Base-by-base conservation (phyloP, 1,140 invertebrate species). In the Oncopeltus fasciatus region DNA sequence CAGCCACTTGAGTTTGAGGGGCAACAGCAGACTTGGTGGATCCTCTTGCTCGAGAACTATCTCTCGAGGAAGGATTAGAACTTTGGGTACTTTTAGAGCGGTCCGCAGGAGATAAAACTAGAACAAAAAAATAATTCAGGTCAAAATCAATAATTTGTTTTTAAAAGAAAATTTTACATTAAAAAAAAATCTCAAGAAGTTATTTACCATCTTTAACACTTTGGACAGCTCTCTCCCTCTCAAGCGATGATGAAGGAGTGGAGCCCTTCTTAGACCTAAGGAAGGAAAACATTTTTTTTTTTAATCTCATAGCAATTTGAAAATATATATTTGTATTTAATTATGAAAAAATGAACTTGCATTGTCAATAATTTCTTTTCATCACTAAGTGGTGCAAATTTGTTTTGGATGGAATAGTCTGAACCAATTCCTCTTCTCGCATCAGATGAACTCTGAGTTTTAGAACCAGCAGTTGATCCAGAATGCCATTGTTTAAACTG, bases 11-110 rank as follows among this genome's bases (percentile, higher is more conserved):
- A 2, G 59, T 47, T 51, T 24, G 58, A 8, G 44, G n/a, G n/a
- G 29, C 44, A 38, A n/a, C 24, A 21, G 24, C 49, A 33, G 33
- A 57, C 27, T 14, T 44, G 38, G 20, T 31, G 27, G 21, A 44
- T 38, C 44, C 53, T 31, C 60, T 28, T 2, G 31, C 27, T 21
- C 62, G 12, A 20, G 62, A 60, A 27, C 24, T 61, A 3, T 60
- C 59, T 16, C 59, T 14, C 18, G 31, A 53, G n/a, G 47, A 14
- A 27, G 44, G 57, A 31, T 38, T 38, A 21, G 38, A 33, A 9
- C 46, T 33, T 18, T 28, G 20, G 11, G 56, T 20, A 2, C 61
- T 1, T n/a, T 27, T 47, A 28, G 11, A n/a, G 1, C 43, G 18
- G 2, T 31, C n/a, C 11, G 18, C 43, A 11, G 33, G 14, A 20